Base-by-base conservation (phyloP, 2,113 vertebrate species). In the Pandion haliaetus region DNA sequence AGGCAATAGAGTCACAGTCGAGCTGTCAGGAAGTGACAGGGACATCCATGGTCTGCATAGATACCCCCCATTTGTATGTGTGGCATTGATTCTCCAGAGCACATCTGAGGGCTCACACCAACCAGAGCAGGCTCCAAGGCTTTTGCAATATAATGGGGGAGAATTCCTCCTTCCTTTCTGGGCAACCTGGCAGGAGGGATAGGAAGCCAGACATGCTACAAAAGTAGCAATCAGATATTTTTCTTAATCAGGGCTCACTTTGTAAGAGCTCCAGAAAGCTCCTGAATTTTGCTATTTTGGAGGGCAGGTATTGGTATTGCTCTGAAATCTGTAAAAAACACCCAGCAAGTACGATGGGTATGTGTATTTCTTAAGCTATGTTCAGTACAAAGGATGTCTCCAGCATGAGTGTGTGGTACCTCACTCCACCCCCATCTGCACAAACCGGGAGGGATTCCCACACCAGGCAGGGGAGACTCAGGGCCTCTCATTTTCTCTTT, bases 31-130 rank as follows among this genome's bases (percentile, higher is more conserved):
- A 59, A 19, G 44, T 42, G 63, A 57, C 19, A 45, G 40, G 28
- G 58, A 45, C 36, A 81, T 44, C 34, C 45, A 1, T 4, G 36
- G 24, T 62, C 42, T 71, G 83, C 55, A 42, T 28, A 57, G 67
- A 18, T 40, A 62, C 3, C 42, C 23, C 17, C 3, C 0, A 10
- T 58, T 18, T 62, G 25, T 86, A 38, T 6, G 13, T 3, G 3
- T 8, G 62, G 21, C 1, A 5, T 36, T 59, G 36, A 32, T 17
- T 87, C 29, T 28, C 21, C 2, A 6, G 45, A n/a, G 54, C 28
- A 14, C 5, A 16, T 9, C 15, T 0, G 4, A 18, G 12, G 17
- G 63, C n/a, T 86, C 54, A 71, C 40, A 54, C 17, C 45, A 86
- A 44, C 45, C 63, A 62, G 8, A 95, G 76, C 25, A 70, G 45